Evolutionary conservation across 2,888 invertebrate genomes (phyloP), one percentile per base, ranked within the genome.

Genomic region (Aleiodes leptofemur): DNA sequence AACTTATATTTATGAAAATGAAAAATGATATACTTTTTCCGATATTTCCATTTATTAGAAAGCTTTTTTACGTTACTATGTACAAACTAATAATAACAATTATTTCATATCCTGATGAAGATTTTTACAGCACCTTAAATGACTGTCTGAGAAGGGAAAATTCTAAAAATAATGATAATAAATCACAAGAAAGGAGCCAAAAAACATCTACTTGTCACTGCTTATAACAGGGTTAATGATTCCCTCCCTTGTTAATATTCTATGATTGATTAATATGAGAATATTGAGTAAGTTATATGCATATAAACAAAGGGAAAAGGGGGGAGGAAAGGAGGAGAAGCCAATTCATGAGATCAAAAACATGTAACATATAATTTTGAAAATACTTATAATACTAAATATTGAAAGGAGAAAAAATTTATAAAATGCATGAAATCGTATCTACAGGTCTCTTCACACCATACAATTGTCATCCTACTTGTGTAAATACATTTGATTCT

Each of bases 71-170:
- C 43, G 43, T 43, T 43, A 43, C 43, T 64, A 64, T 64, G 64
- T 64, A 64, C 64, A 64, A 64, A 64, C 64, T 64, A 64, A 64
- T 64, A 64, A 61, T 61, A 61, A 61, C 61, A 61, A 61, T 38
- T 14, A 61, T 61, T 13, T 61, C 31, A 61, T 61, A 61, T 61
- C 61, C 61, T 61, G 61, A 61, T 61, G 38, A 61, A 61, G 38
- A 34, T 38, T 61, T 61, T 61, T 61, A 61, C 61, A 61, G 61
- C 43, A 38, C 34, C 34, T 61, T n/a, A 38, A 9, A 61, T 43
- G 14, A 61, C 61, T 61, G 61, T 61, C 4, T 61, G 34, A 34
- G 13, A 16, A 61, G 38, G 38, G 43, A 61, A 61, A 61, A 43
- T 43, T 43, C 1, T 43, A 16, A 61, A 61, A 61, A 61, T 61